A percentile compares a stretch with the other conserved stretches of the same genome.
Evolutionary conservation across 1,140 invertebrate genomes (phyloP).

Genomic region (Delia radicum): DNA sequence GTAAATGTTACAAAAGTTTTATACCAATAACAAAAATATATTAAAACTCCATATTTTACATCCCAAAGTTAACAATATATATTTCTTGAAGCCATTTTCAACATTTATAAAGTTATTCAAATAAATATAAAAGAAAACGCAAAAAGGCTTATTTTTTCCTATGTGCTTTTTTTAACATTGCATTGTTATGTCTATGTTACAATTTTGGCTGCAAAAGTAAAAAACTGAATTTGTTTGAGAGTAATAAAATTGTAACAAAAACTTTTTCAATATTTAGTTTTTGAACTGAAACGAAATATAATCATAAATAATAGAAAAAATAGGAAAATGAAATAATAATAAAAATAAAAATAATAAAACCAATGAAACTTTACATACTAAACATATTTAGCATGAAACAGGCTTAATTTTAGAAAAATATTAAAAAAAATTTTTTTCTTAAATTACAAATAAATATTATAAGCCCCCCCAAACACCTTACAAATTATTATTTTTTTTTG

Average conservation of each 20-base stretch:
- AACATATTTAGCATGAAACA: neutral
- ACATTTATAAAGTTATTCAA: conserved; percentile 5
- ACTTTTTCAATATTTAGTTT: neutral
- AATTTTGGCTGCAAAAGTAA: neutral
- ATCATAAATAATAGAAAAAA: neutral
- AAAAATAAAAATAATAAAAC: neutral
- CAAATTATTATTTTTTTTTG: too few relatives aligned
- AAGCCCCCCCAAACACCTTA: too few relatives aligned
- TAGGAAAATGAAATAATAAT: neutral
- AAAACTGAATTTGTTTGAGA: neutral
- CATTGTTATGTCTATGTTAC: neutral
- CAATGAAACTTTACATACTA: neutral
- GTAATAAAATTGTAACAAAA: neutral
- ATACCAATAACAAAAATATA: neutral
- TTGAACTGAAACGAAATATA: neutral
- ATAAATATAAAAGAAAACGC: neutral
- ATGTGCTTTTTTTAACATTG: neutral
- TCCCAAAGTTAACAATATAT: neutral
- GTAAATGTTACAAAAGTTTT: neutral
- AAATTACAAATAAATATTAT: too few relatives aligned
- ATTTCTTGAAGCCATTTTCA: neutral
- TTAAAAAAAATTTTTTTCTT: too few relatives aligned
- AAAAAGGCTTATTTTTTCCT: neutral
- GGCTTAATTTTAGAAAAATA: too few relatives aligned
- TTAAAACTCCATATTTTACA: neutral